Evolutionary conservation across 2,113 vertebrate species (phyloP).

Genomic region (Cariama cristata): DNA sequence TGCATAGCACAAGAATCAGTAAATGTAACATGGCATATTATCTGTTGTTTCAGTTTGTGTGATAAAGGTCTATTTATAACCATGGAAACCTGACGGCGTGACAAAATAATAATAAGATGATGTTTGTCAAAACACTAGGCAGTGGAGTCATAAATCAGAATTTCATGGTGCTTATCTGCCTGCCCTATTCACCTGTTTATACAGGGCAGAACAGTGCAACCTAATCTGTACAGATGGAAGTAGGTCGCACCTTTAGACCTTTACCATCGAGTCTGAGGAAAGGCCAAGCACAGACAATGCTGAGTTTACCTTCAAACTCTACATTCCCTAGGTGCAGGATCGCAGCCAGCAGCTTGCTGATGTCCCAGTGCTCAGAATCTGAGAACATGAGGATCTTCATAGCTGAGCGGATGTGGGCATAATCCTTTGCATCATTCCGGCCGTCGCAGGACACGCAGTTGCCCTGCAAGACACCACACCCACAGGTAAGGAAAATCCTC

Average conservation of each 20-base stretch:
- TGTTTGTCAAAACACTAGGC: background rate
- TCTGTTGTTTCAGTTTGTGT: background rate
- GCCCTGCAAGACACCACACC: conserved; percentile 76
- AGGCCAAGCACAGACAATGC: background rate
- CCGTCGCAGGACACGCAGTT: conserved; percentile 88
- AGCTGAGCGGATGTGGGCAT: conserved; percentile 88
- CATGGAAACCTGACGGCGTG: background rate
- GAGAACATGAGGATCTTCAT: conserved; percentile 96
- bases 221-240: background rate
- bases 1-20: background rate
- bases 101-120: background rate
- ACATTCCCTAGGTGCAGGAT: conserved; percentile 94
- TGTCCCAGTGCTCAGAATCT: conserved; percentile 89
- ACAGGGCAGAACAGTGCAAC: background rate
- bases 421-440: conserved; percentile 86
- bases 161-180: background rate
- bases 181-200: background rate
- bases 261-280: background rate
- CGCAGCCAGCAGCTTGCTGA: conserved; percentile 89
- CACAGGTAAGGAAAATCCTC: background rate
- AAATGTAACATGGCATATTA: background rate
- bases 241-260: background rate
- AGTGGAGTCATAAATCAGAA: background rate
- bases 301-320: conserved; percentile 83
- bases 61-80: background rate